A percentile compares a stretch with the other conserved stretches of the same genome.
phyloP scores from a whole-genome alignment of 2,113 vertebrate species.

The Ammodytes marinus region DNA sequence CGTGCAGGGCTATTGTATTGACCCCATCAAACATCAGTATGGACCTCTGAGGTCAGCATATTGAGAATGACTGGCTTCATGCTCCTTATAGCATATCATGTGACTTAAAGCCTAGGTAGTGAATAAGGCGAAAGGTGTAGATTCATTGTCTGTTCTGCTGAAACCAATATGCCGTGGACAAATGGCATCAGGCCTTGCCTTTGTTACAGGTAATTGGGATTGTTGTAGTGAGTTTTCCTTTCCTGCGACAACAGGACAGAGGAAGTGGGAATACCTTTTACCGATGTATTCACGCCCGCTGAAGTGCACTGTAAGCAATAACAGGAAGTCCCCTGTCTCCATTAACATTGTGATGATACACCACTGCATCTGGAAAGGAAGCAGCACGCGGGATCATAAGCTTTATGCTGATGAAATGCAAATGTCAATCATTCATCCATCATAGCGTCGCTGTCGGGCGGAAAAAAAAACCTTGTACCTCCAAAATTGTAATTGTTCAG shows the following conservation, averaged over 20 bases:
- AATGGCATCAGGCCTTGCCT: neutral
- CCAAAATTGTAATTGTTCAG: too few relatives aligned
- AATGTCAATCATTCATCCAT: constrained; percentile 55
- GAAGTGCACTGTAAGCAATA: constrained; percentile 19
- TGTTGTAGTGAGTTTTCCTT: constrained; percentile 13
- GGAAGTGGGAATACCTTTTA: constrained; percentile 29
- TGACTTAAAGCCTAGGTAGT: neutral
- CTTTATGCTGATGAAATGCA: constrained; percentile 59
- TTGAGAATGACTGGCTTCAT: neutral
- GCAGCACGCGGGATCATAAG: constrained; percentile 23
- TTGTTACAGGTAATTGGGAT: constrained; percentile 32
- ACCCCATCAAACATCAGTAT: neutral
- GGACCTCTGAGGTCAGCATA: constrained; percentile 8
- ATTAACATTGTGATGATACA: constrained; percentile 51
- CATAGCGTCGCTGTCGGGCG: neutral
- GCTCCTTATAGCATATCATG: neutral
- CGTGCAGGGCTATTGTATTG: neutral
- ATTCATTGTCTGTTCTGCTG: neutral
- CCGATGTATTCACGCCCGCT: constrained; percentile 6
- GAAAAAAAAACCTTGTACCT: too few relatives aligned
- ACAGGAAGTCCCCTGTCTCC: constrained; percentile 12
- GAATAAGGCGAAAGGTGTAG: neutral
- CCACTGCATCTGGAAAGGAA: constrained; percentile 26
- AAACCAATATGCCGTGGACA: constrained; percentile 4
- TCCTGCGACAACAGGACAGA: constrained; percentile 22